phyloP scores from a whole-genome alignment of 2,113 vertebrate genomes.

The Gobius niger region DNA sequence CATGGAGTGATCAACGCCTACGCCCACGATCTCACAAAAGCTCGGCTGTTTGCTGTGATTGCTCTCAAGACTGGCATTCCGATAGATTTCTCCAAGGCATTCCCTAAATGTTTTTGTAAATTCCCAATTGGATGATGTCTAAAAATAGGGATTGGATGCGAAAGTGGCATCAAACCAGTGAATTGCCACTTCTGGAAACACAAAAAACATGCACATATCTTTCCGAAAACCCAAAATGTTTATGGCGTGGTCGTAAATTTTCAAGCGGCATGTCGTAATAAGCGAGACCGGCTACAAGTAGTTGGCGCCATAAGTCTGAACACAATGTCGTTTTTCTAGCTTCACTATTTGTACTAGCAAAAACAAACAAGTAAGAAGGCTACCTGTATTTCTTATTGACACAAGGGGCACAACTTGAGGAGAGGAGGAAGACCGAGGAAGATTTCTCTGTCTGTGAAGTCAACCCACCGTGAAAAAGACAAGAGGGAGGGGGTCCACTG shows the following conservation, averaged over 20 bases:
- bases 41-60: constrained; percentile 6
- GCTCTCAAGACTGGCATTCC: background rate
- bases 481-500: background rate
- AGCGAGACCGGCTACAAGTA: background rate
- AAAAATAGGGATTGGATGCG: background rate
- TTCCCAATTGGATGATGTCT: background rate
- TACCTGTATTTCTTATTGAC: constrained; percentile 21
- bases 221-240: background rate
- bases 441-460: constrained; percentile 8
- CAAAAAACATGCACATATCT: too few relatives aligned
- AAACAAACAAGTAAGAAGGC: constrained; percentile 58
- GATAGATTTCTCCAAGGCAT: background rate
- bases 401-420: background rate
- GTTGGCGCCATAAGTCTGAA: background rate
- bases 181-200: too few relatives aligned
- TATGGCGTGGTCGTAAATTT: background rate
- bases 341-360: constrained; percentile 58
- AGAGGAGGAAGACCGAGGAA: background rate
- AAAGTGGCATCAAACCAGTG: too few relatives aligned
- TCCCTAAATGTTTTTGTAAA: background rate
- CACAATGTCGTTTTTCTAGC: constrained; percentile 15
- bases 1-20: constrained; percentile 16
- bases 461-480: background rate
- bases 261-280: background rate
- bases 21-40: constrained; percentile 9